Base-by-base conservation (phyloP, 2,113 vertebrate species). In the Cololabis saira region DNA sequence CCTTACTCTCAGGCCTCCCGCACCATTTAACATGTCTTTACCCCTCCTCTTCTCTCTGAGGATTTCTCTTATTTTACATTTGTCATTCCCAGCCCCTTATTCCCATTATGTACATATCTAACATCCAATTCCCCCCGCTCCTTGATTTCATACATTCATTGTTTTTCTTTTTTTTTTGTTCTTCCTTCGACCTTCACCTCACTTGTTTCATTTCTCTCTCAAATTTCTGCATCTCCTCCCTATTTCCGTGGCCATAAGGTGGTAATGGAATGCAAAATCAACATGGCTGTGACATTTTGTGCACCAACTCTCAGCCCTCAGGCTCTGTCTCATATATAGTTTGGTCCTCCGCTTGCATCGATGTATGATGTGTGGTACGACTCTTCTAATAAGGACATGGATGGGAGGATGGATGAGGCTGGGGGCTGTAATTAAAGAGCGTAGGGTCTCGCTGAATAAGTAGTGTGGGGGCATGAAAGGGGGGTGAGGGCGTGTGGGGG, bases 361-460 rank as follows among this genome's bases (percentile, higher is more conserved):
- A 84, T 80, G 61, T 81, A 79, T 73, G 82, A 81, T 79, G 55
- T 80, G 82, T 67, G 75, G 48, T 48, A 60, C 60, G 77, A 71
- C 72, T 81, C 43, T 42, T 76, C 63, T 89, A 88, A 87, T 86
- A 82, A 89, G 85, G 85, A 86, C 81, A 83, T 71, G 71, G 75
- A 76, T 83, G 73, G 82, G 79, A 65, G 67, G 67, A 84, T 69
- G 77, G 67, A 74, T 24, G 69, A 80, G 59, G 76, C 80, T 80
- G 74, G 72, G 76, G 81, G 82, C 81, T 87, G 80, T 87, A 91
- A 90, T 90, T 90, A 90, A 88, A 91, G 77, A 83, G 61, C 22
- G 62, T 70, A 70, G 77, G 88, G 80, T 81, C 79, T 67, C 17
- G 12, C 53, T 82, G 83, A 81, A 83, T 83, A 87, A 81, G 80